Base-by-base conservation (phyloP, 2,113 vertebrate genomes). In the Arothron firmamentum region DNA sequence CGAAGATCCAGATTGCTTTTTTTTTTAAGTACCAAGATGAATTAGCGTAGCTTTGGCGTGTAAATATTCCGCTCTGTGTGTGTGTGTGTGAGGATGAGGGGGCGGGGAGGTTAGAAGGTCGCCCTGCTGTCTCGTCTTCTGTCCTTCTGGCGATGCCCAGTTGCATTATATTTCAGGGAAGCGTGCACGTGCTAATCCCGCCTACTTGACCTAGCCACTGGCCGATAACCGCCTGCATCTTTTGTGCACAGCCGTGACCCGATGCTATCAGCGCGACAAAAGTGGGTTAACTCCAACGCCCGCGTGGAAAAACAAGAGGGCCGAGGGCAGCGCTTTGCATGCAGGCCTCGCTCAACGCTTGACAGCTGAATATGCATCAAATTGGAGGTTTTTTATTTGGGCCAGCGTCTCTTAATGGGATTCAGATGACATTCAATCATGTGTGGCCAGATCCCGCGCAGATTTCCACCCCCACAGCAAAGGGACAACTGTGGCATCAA, bases 131-230 rank as follows among this genome's bases (percentile, higher is more conserved):
- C 82, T 79, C 61, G 69, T 64, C 79, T 77, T 65, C 74, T 76
- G 60, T 84, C 82, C 82, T 80, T 71, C 79, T 75, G 75, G 86
- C 75, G 14, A 65, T 80, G 66, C 71, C 65, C 56, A 3, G 20
- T 80, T 49, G 56, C 53, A 52, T 76, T 79, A 67, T 58, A 58
- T 67, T 70, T 79, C 74, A 81, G 76, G 67, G 55, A 55, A 65
- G 70, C 31, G 18, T 9, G 62, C 74, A 74, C 64, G 63, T 41
- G 42, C 56, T 60, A 74, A 80, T 73, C n/a, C 19, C 56, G 34
- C 34, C 34, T 38, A 9, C 34, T 38, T 38, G 67, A 84, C 78
- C 72, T 76, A 47, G 70, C 83, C 74, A 77, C 41, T 67, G 67
- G 78, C 74, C 70, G 69, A 70, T 57, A 72, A 41, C 72, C 77